phyloP scores from a whole-genome alignment of 2,888 invertebrate species.

The Ennomos quercinarius region DNA sequence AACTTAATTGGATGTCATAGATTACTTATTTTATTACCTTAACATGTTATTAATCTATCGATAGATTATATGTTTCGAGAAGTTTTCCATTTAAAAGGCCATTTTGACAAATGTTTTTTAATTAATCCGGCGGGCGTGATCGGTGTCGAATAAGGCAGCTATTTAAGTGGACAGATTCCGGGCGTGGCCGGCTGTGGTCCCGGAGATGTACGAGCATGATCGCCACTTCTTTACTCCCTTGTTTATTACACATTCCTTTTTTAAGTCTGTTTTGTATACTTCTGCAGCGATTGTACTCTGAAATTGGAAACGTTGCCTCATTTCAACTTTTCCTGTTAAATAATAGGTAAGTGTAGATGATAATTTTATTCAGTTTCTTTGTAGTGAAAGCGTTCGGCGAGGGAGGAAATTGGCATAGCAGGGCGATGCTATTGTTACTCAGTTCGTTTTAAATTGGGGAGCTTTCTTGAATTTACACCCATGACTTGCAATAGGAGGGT shows the following conservation, averaged over 20 bases:
- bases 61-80: slow-evolving; percentile 60
- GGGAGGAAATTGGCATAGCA: slow-evolving; percentile 82
- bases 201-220: slow-evolving; percentile 55
- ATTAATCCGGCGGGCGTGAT: slow-evolving; percentile 76
- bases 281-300: slow-evolving; percentile 45
- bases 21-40: slow-evolving; percentile 66
- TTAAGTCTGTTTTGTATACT: slow-evolving; percentile 41
- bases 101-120: slow-evolving; percentile 77
- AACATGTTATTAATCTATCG: slow-evolving; percentile 65
- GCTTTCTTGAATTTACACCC: slow-evolving; percentile 84
- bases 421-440: slow-evolving; percentile 79
- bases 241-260: slow-evolving; percentile 53
- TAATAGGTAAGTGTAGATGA: slow-evolving; percentile 65
- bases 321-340: slow-evolving; percentile 61
- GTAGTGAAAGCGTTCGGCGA: slow-evolving; percentile 68
- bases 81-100: slow-evolving; percentile 64
- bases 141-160: slow-evolving; percentile 64
- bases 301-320: slow-evolving; percentile 51
- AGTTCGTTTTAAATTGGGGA: slow-evolving; percentile 83
- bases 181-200: slow-evolving; percentile 63
- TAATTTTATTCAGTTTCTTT: slow-evolving; percentile 80
- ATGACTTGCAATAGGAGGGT: slow-evolving; percentile 77
- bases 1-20: slow-evolving; percentile 69
- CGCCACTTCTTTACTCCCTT: slow-evolving; percentile 53
- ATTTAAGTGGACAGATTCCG: slow-evolving; percentile 72